Conservation (phyloP, 2,113 vertebrate genomes). For the Macaca nemestrina region DNA sequence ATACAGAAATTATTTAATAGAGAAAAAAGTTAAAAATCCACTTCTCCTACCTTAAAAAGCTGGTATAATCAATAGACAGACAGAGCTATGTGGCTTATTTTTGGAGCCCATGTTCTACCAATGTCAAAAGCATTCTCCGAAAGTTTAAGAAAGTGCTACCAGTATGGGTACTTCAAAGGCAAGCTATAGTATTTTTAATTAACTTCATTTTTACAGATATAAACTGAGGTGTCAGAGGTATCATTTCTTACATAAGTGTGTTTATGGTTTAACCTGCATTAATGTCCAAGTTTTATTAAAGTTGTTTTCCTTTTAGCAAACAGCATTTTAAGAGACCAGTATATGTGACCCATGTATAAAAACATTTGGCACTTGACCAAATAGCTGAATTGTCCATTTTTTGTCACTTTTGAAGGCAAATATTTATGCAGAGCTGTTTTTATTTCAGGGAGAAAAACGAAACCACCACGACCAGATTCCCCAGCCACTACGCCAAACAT, state of each 20-base stretch:
- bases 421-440: slow-evolving; percentile 66
- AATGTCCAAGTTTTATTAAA: slow-evolving; percentile 37
- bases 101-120: neutral
- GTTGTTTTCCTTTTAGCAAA: slow-evolving; percentile 38
- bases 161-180: neutral
- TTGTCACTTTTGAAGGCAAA: slow-evolving; percentile 28
- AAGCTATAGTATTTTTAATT: neutral
- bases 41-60: neutral
- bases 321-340: neutral
- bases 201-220: slow-evolving; percentile 20
- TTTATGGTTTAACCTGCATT: slow-evolving; percentile 2
- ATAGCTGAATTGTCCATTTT: slow-evolving; percentile 16
- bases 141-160: slow-evolving; percentile 10
- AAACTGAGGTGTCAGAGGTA: neutral
- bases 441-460: slow-evolving; percentile 91
- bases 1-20: neutral
- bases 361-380: slow-evolving; percentile 15
- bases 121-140: neutral
- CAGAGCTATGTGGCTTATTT: neutral
- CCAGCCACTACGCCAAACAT: slow-evolving; percentile 93
- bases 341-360: neutral
- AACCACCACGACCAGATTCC: slow-evolving; percentile 90
- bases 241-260: neutral
- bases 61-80: neutral
- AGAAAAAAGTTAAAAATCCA: neutral